Evolutionary conservation across 2,113 vertebrate genomes (phyloP).

Genomic region (Pedetes capensis): DNA sequence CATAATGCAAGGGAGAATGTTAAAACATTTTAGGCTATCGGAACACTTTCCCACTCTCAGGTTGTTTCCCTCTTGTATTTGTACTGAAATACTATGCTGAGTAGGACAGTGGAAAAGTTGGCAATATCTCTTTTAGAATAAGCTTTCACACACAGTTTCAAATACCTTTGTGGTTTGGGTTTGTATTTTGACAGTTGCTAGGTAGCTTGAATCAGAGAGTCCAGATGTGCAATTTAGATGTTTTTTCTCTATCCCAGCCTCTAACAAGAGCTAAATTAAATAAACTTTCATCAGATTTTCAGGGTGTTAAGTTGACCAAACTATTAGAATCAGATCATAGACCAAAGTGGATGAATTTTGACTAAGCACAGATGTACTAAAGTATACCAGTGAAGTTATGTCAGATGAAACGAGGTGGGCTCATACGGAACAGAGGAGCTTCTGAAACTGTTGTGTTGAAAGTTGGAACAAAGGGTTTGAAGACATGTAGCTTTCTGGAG

Average conservation of each 20-base stretch:
- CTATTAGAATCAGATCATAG: not conserved
- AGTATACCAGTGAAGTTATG: not conserved
- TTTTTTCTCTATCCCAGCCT: conserved; percentile 8
- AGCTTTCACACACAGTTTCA: conserved; percentile 46
- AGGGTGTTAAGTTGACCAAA: not conserved
- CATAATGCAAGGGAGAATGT: not conserved
- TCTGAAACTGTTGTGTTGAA: not conserved
- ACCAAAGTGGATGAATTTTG: not conserved
- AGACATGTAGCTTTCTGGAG: not conserved
- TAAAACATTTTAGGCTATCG: not conserved
- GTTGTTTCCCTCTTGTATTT: not conserved
- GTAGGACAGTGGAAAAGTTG: not conserved
- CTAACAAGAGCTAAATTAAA: conserved; percentile 47
- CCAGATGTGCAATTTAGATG: conserved; percentile 64
- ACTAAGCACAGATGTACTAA: not conserved
- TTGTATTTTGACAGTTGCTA: conserved; percentile 78
- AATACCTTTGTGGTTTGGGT: conserved; percentile 75
- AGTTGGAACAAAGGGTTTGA: not conserved
- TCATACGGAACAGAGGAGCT: not conserved
- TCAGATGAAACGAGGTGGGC: not conserved
- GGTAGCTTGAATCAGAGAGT: conserved; percentile 63
- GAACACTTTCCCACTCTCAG: not conserved
- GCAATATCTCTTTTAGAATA: conserved; percentile 10
- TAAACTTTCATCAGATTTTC: conserved; percentile 24
- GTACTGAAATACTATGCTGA: conserved; percentile 8